Evolutionary conservation across 1,140 invertebrate genomes (phyloP).

Genomic region (Saxidomus purpurata): DNA sequence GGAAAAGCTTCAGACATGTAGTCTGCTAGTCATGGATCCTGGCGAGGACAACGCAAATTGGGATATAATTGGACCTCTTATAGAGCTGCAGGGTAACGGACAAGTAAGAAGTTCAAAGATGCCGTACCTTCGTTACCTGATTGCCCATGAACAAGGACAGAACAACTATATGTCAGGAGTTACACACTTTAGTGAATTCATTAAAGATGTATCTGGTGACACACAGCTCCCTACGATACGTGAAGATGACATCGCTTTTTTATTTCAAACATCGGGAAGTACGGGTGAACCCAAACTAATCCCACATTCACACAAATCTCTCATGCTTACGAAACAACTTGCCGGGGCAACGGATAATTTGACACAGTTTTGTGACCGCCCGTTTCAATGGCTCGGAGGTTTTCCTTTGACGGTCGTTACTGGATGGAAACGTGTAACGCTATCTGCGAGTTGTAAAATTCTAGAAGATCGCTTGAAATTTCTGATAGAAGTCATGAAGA

Average conservation of each 20-base stretch:
- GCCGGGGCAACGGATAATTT: not conserved
- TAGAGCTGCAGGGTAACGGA: not conserved
- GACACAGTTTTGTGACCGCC: not conserved
- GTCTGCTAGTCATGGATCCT: conserved; percentile 15
- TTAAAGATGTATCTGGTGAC: not conserved
- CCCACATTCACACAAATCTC: not conserved
- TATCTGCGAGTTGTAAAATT: not conserved
- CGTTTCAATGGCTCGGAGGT: conserved; percentile 11
- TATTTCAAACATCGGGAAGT: conserved; percentile 35
- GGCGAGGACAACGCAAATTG: not conserved
- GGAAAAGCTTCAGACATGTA: conserved; percentile 1
- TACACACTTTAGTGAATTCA: not conserved
- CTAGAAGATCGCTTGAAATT: not conserved
- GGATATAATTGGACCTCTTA: not conserved
- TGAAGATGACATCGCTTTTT: conserved; percentile 13
- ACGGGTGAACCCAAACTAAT: conserved; percentile 33
- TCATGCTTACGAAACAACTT: not conserved
- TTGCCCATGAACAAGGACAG: not conserved
- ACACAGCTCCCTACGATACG: conserved; percentile 5
- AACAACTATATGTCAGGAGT: not conserved
- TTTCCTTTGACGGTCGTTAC: not conserved
- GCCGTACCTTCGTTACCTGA: conserved; percentile 28
- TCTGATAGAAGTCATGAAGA: not conserved
- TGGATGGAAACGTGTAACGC: not conserved
- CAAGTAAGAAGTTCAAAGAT: not conserved